Conservation (phyloP, 1,140 invertebrate genomes). For the Thaumatotibia leucotreta region DNA sequence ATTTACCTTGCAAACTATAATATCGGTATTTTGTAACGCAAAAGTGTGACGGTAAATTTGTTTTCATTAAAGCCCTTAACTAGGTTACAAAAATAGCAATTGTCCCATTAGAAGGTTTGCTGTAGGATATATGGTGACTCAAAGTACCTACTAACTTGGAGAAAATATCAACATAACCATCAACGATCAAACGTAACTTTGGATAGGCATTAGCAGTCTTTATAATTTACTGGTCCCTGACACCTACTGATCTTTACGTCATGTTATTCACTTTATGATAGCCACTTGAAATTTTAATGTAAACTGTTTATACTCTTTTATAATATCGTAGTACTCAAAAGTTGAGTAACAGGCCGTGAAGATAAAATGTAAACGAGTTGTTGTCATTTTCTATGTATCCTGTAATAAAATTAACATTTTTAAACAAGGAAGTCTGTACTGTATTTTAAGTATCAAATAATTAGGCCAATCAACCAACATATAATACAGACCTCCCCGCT, state of each 20-base stretch:
- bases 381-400: neutral
- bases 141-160: too few relatives aligned
- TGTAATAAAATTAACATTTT: neutral
- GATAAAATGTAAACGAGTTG: neutral
- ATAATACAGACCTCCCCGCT: neutral
- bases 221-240: neutral
- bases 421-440: neutral
- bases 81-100: too few relatives aligned
- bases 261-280: conserved; percentile 1
- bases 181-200: neutral
- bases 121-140: too few relatives aligned
- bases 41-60: too few relatives aligned
- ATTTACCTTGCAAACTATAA: too few relatives aligned
- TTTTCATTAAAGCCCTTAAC: too few relatives aligned
- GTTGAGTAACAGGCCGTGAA: conserved; percentile 2
- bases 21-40: too few relatives aligned
- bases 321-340: conserved; percentile 9
- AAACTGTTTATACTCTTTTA: conserved; percentile 11
- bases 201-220: neutral
- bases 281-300: neutral
- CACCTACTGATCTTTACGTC: conserved; percentile 1
- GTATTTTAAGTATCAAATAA: neutral
- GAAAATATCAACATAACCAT: too few relatives aligned
- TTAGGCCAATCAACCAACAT: neutral
- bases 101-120: too few relatives aligned